These are phyloP conservation scores for Cheilinus undulatus DNA, from an alignment of 2,113 vertebrate genomes.

Conservation along the genomic window DNA sequence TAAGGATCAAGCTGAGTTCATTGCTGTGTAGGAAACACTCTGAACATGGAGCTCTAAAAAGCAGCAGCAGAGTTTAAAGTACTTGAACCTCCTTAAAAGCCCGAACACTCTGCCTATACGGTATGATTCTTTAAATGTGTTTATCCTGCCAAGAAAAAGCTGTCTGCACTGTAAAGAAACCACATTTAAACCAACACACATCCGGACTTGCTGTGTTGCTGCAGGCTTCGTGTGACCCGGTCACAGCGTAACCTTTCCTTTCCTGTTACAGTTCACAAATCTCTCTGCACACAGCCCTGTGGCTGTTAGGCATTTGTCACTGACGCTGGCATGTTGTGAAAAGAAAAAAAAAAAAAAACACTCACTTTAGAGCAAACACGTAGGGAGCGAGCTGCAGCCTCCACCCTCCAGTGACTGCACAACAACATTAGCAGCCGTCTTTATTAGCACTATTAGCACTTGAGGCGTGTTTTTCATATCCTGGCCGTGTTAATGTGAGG, in stretches of 20 bases:
- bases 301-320: conserved; percentile 63
- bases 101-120: conserved; percentile 54
- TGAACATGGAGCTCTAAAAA: conserved; percentile 20
- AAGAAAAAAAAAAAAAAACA: conserved; percentile 14
- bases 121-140: conserved; percentile 70
- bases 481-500: conserved; percentile 68
- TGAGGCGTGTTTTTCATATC: conserved; percentile 62
- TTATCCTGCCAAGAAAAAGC: conserved; percentile 42
- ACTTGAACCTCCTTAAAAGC: conserved; percentile 13
- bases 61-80: conserved; percentile 39
- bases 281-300: conserved; percentile 17
- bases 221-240: conserved; percentile 61
- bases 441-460: conserved; percentile 68
- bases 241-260: conserved; percentile 70
- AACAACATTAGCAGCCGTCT: conserved; percentile 56
- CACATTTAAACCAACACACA: conserved; percentile 52
- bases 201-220: conserved; percentile 47
- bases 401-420: conserved; percentile 31
- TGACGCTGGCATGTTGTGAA: conserved; percentile 24
- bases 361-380: conserved; percentile 15
- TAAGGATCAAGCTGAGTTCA: neutral
- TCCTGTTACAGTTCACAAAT: conserved; percentile 62
- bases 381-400: conserved; percentile 33
- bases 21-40: neutral
- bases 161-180: conserved; percentile 29